A percentile compares a stretch with the other conserved stretches of the same genome.
Evolutionary conservation across 2,113 vertebrate genomes (phyloP).

Genomic region (Coracopsis vasa): DNA sequence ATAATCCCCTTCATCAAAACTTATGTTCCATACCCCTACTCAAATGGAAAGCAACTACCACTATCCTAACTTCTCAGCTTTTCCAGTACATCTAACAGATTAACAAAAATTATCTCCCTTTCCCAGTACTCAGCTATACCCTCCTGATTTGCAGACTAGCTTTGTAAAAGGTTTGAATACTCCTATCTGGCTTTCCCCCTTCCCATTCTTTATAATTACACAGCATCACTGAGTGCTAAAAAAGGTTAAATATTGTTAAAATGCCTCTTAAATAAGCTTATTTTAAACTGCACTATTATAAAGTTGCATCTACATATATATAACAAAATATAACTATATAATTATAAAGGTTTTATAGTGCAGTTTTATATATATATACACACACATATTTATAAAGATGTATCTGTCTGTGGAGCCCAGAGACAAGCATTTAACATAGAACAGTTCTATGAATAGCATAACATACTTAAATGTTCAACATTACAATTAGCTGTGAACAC

Average conservation of each 20-base stretch:
- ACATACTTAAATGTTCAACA: not conserved
- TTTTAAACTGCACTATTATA: not conserved
- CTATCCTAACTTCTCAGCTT: not conserved
- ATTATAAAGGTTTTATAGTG: not conserved
- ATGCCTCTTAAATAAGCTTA: not conserved
- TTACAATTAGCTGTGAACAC: not conserved
- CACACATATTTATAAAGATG: not conserved
- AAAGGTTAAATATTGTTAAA: not conserved
- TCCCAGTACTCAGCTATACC: not conserved
- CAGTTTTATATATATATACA: not conserved
- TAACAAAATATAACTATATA: not conserved
- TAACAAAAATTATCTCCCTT: not conserved
- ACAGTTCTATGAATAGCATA: not conserved
- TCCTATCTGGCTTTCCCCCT: not conserved
- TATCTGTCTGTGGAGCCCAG: not conserved
- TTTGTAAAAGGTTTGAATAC: not conserved
- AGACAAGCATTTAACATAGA: not conserved
- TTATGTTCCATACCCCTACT: not conserved
- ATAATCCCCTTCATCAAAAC: not conserved
- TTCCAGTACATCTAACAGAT: not conserved
- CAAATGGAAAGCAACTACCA: not conserved
- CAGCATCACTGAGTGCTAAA: not conserved
- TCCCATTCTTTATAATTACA: not conserved
- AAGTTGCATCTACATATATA: not conserved
- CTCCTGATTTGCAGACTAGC: not conserved